Evolutionary conservation across 2,113 vertebrate genomes (phyloP).

Genomic region (Alethe diademata): DNA sequence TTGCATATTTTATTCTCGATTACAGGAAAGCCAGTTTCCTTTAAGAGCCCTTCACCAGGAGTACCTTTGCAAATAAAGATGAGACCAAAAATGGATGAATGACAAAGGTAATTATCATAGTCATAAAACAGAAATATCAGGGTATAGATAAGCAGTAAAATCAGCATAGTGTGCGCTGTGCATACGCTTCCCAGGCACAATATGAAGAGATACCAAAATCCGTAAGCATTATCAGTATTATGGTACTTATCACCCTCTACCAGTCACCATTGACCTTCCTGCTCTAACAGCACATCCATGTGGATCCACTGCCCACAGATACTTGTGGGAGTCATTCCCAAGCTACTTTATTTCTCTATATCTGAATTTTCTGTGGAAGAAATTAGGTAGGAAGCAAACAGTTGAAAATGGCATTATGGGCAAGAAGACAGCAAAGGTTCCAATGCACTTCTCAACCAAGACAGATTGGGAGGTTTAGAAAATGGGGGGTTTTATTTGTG

Average conservation of each 20-base stretch:
- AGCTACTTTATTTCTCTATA: neutral
- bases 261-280: neutral
- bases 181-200: neutral
- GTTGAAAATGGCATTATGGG: neutral
- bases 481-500: neutral
- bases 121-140: neutral
- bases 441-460: neutral
- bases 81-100: neutral
- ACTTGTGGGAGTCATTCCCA: neutral
- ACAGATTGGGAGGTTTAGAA: neutral
- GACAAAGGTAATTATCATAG: neutral
- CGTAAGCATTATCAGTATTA: neutral
- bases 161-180: neutral
- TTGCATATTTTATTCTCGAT: constrained; percentile 95
- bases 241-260: neutral
- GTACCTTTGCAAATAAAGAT: constrained; percentile 75
- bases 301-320: neutral
- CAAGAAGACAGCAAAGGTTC: neutral
- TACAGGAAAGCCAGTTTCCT: constrained; percentile 92
- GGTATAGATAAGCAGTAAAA: neutral
- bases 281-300: neutral
- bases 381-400: neutral
- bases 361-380: neutral
- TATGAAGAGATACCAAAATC: neutral
- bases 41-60: constrained; percentile 76